Base-by-base conservation (phyloP, 2,797 vertebrate genomes). In the Dicrostonyx torquatus region DNA sequence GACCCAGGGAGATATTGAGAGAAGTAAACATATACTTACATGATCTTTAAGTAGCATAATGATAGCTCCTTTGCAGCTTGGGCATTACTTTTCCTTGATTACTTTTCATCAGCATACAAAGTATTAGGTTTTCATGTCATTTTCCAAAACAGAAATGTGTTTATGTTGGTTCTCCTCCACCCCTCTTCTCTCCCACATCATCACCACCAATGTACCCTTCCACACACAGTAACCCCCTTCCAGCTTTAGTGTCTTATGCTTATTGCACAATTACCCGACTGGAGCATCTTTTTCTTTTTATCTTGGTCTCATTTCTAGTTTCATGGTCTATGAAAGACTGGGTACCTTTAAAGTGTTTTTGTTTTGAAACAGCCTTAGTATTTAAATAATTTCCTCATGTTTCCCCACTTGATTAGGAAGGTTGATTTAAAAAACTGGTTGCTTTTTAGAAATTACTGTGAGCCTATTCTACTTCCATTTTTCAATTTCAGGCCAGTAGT, bases 341-440 rank as follows among this genome's bases (percentile, higher is more conserved):
- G 8, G 9, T 66, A 73, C 22, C 84, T 87, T 64, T 80, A n/a
- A 91, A 76, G n/a, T 83, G 1, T 15, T 77, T 75, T 64, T 48
- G 5, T 29, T 89, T 93, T 79, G 48, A 29, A 86, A 58, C 22
- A 91, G 4, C 58, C 43, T 58, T 62, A 6, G 5, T 40, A 62
- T 87, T 45, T 89, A 72, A 93, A 89, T 34, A 45, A 68, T 94
- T 66, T 79, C 13, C 70, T 75, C 84, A 7, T 84, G 50, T 87
- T 34, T 4, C 9, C 66, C 43, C n/a, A 37, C 40, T 88, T 5
- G 93, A 90, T 75, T 93, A 79, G 4, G 5, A 53, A 72, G 29
- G n/a, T 3, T 72, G 15, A 8, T 70, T 17, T 68, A 3, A 76
- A 96, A 90, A 29, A 29, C n/a, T 40, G 10, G 89, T 48, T 90